These are phyloP conservation scores for Empidonax alnorum DNA, from an alignment of 2,113 vertebrate species.

Conservation along the genomic window DNA sequence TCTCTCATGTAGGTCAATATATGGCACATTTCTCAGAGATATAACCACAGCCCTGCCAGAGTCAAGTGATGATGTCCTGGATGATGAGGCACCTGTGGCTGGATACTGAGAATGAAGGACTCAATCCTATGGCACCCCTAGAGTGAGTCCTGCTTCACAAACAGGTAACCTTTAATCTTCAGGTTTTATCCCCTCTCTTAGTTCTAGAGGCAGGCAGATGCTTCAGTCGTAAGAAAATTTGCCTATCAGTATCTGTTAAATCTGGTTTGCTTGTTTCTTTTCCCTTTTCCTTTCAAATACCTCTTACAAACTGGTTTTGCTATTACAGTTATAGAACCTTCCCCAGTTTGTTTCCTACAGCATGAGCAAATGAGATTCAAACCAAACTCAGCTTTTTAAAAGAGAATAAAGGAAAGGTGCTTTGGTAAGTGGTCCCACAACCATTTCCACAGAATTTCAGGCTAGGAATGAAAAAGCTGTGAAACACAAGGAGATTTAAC, in stretches of 20 bases:
- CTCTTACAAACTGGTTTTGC: not conserved
- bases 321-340: not conserved
- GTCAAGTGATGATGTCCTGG: not conserved
- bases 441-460: not conserved
- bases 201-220: not conserved
- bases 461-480: not conserved
- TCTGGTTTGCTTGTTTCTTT: not conserved
- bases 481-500: not conserved
- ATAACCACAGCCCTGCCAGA: not conserved
- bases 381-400: not conserved
- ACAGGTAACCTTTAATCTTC: not conserved
- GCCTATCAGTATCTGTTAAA: not conserved
- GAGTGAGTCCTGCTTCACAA: not conserved
- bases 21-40: not conserved
- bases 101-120: rapidly evolving
- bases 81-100: not conserved
- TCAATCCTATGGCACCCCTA: rapidly evolving
- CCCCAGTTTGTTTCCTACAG: not conserved
- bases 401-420: not conserved
- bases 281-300: not conserved
- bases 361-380: not conserved
- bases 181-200: not conserved
- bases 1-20: rapidly evolving
- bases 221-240: not conserved
- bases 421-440: not conserved